These are phyloP conservation scores for Dascyllus trimaculatus DNA, from an alignment of 2,113 vertebrate species.

Conservation along the genomic window DNA sequence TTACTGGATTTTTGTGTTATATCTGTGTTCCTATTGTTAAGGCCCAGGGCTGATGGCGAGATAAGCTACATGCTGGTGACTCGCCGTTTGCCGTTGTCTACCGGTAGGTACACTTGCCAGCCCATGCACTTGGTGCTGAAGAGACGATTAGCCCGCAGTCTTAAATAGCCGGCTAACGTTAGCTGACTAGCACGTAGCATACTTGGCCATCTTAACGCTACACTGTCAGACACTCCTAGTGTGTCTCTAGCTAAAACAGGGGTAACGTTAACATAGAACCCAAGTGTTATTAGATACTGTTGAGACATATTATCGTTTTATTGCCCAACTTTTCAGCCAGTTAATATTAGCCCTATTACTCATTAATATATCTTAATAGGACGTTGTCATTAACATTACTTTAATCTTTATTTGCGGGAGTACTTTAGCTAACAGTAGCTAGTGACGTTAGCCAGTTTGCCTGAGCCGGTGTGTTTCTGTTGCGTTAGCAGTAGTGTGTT, in stretches of 20 bases:
- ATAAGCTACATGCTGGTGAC: conserved; percentile 79
- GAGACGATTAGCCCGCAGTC: conserved; percentile 73
- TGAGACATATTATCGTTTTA: not conserved
- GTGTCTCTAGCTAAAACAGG: not conserved
- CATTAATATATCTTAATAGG: not conserved
- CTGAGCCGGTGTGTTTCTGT: conserved; percentile 40
- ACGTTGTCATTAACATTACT: not conserved
- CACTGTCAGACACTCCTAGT: conserved; percentile 26
- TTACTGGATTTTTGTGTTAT: conserved; percentile 9
- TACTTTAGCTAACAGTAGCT: conserved; percentile 53
- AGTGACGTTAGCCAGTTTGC: conserved; percentile 36
- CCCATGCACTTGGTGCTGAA: conserved; percentile 71
- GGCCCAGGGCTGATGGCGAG: conserved; percentile 57
- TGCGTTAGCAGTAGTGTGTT: conserved; percentile 29
- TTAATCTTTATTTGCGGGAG: conserved; percentile 9
- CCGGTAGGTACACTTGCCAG: conserved; percentile 82
- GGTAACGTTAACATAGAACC: not conserved
- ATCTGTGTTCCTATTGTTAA: conserved; percentile 43
- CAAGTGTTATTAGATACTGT: not conserved
- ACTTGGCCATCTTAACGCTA: conserved; percentile 54
- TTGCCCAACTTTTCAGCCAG: not conserved
- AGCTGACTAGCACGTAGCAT: conserved; percentile 52
- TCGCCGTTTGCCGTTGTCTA: conserved; percentile 70
- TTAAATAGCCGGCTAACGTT: conserved; percentile 69
- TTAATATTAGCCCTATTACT: not conserved